Percentiles rank a stretch among this genome's conserved stretches.
phyloP scores from a whole-genome alignment of 2,888 invertebrate species.

The Phyto melanocephala region DNA sequence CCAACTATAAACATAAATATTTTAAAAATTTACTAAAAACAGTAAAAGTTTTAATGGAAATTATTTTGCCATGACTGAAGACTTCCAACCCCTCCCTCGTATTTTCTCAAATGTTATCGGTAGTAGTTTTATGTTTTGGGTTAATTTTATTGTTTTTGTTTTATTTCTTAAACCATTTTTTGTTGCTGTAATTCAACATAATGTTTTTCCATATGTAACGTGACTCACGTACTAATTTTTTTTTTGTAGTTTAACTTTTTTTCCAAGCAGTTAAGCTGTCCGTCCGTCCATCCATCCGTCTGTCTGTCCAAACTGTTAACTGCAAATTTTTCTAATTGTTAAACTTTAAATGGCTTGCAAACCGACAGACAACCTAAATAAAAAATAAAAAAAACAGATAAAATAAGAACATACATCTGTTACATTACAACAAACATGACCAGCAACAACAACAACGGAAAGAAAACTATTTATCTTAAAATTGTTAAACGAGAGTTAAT shows the following conservation, averaged over 20 bases:
- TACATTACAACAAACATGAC: conserved; percentile 60
- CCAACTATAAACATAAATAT: too few relatives aligned
- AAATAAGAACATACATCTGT: conserved; percentile 63
- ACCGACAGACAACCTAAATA: not conserved
- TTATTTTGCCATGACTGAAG: too few relatives aligned
- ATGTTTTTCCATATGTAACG: conserved; percentile 66
- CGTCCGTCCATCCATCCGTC: conserved; percentile 18
- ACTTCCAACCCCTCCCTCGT: not conserved
- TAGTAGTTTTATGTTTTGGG: not conserved
- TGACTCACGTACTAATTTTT: conserved; percentile 63
- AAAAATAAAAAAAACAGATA: too few relatives aligned
- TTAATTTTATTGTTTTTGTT: not conserved
- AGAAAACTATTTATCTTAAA: conserved; percentile 60
- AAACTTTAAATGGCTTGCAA: conserved; percentile 51
- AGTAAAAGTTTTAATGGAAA: too few relatives aligned
- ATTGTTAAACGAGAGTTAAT: conserved; percentile 64
- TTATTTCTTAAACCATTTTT: conserved; percentile 2
- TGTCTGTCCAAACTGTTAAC: conserved; percentile 29
- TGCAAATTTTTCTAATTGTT: conserved; percentile 64
- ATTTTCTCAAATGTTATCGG: conserved; percentile 10
- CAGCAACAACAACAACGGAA: conserved; percentile 16
- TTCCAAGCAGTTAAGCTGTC: not conserved
- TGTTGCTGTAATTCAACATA: conserved; percentile 51
- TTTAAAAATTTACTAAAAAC: too few relatives aligned
- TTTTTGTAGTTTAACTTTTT: conserved; percentile 25